Conservation (phyloP, 2,888 invertebrate species). For the Nomada fabriciana region DNA sequence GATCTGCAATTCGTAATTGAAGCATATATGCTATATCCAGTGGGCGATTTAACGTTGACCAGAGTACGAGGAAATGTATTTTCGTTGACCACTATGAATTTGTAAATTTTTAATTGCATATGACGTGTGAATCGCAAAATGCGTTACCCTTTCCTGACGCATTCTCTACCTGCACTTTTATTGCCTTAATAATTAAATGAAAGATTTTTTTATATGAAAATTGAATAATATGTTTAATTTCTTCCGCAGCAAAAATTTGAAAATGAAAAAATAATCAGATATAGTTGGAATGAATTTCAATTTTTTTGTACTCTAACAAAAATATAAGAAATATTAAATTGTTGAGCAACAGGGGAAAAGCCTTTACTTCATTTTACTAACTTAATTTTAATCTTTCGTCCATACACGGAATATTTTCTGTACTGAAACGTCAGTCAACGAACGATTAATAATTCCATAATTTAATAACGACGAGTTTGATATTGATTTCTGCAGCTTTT, state of each 20-base stretch:
- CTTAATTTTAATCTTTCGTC: neutral
- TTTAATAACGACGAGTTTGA: neutral
- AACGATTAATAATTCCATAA: conserved; percentile 16
- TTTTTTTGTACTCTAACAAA: too few species aligned
- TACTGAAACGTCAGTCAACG: neutral
- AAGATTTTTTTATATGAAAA: too few species aligned
- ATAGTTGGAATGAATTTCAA: too few species aligned
- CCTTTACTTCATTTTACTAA: neutral
- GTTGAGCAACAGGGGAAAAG: too few species aligned
- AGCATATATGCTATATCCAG: conserved; percentile 26
- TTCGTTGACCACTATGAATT: neutral
- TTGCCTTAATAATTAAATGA: too few species aligned
- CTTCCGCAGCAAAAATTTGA: too few species aligned
- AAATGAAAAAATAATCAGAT: too few species aligned
- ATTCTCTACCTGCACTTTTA: too few species aligned
- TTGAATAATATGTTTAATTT: too few species aligned
- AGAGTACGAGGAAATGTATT: conserved; percentile 20
- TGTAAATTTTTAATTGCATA: neutral
- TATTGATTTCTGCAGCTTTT: neutral
- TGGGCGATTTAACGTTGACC: conserved; percentile 26
- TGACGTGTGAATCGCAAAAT: neutral
- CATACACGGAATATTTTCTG: neutral
- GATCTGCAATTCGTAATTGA: conserved; percentile 6
- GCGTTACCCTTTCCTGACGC: too few species aligned
- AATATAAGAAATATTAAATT: too few species aligned